Base-by-base conservation (phyloP, 2,888 invertebrate species). In the Diplolepis rosae region DNA sequence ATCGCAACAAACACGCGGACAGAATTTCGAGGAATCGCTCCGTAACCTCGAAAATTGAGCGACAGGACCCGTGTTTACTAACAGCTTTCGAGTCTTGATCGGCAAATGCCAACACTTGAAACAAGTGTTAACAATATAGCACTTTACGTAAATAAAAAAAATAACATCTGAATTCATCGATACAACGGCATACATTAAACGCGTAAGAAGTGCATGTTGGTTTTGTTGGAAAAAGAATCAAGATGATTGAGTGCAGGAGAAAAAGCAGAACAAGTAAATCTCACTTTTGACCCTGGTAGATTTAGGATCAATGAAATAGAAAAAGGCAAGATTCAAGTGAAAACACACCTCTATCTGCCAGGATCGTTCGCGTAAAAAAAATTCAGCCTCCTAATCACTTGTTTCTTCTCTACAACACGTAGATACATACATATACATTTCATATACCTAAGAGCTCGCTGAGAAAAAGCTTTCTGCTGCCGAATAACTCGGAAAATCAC, bases 111-210 rank as follows among this genome's bases (percentile, higher is more conserved):
- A 56, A 56, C 13, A 15, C 9, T 54, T 39, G 35, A 39, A 61
- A 35, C n/a, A 39, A 39, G 39, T 61, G n/a, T 61, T n/a, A 61
- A 61, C 51, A 52, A 28, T 52, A 27, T 28, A 52, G 13, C 24
- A 52, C n/a, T 61, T 61, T 35, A 51, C 39, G 65, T 52, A 66
- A 66, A 66, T 18, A 65, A 51, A 65, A 65, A 65, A 66, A 52
- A 65, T 28, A 22, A 11, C 4, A 51, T 51, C 51, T 27, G 32
- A 32, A 32, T 54, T 30, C 30, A 56, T 6, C 7, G n/a, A 22
- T 24, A 56, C 11, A 35, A 61, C 13, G 39, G 11, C 39, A 61
- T 24, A 56, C 54, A 39, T 24, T 61, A 61, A 61, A 61, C 24
- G 56, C 32, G 22, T 61, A 22, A 39, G 24, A 61, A 61, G 35